Base-by-base conservation (phyloP, 2,113 vertebrate genomes). In the Prochilodus magdalenae region DNA sequence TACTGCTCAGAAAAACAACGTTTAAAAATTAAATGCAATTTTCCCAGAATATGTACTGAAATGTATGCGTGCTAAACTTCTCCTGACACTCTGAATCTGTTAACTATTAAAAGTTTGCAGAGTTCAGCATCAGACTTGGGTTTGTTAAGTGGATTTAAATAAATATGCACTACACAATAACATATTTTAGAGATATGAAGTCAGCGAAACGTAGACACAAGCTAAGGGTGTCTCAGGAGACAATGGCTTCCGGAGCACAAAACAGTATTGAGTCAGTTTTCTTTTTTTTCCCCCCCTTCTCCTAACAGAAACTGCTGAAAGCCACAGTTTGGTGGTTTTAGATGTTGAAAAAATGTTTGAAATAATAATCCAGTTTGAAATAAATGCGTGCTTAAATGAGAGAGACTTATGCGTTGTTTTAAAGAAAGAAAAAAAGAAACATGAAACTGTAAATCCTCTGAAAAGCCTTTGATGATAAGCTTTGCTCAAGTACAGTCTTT, bases 381-480 rank as follows among this genome's bases (percentile, higher is more conserved):
- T 84, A 77, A 86, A 87, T 27, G 55, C 80, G 63, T 53, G 79
- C 67, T 88, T 84, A 83, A 86, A 90, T 62, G 74, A 82, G 82
- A 79, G 30, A 67, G 80, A 77, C 77, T 85, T 77, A 84, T 49
- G 18, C 74, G 75, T 83, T 86, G 85, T 87, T 85, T 90, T 86
- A 89, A 85, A 89, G 84, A 80, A 55, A 40, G 53, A 81, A 36
- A 72, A 18, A 79, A 55, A 40, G 55, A 81, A 36, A 72, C 16
- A 69, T 15, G 76, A 90, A 79, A 74, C 57, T 55, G 76, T 53
- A 86, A 90, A 88, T 87, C 84, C 86, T 77, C 60, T 69, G 65
- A 83, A 81, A 84, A 86, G 73, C 59, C 88, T 89, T 88, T 86
- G 87, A 89, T 80, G 87, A 90, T 87, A 79, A 88, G 87, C 71